Evolutionary conservation across 2,113 vertebrate genomes (phyloP), one percentile per base, ranked within the genome.

Genomic region (Stigmatopora argus): DNA sequence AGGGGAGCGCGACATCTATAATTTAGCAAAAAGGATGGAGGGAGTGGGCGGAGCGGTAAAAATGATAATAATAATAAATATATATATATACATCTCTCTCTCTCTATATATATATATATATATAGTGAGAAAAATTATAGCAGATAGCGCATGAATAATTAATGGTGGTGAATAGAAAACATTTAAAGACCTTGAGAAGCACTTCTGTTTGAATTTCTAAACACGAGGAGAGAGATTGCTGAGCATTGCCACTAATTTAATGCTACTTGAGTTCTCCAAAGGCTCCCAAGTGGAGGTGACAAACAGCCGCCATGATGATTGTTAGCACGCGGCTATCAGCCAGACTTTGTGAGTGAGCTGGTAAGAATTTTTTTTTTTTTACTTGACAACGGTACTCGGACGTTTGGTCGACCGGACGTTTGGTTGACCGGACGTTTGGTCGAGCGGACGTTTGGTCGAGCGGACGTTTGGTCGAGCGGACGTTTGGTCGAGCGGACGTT

Each of bases 101-200:
- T n/a, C n/a, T n/a, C n/a, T n/a, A n/a, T n/a, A n/a, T n/a, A n/a
- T n/a, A n/a, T n/a, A n/a, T n/a, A n/a, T n/a, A n/a, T n/a, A n/a
- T n/a, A n/a, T n/a, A 41, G 58, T 60, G 57, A 41, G 34, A 61
- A 45, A 61, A 61, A 61, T 61, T 61, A 61, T 41, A 41, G 59
- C 41, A 44, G 41, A 61, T 61, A 61, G 59, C 41, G n/a, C 41
- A 45, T 61, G 59, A 61, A 61, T 61, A 61, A 23, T 61, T 61
- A 45, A 61, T 45, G 35, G 59, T 11, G 12, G 41, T 61, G 59
- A 61, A 61, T 61, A 44, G 59, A 61, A 61, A 61, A 61, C 38
- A 61, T 61, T 61, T 61, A 61, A 61, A 61, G 59, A 61, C 59
- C 59, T 61, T 61, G 59, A 45, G 59, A 61, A 61, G 41, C 59